phyloP scores from a whole-genome alignment of 1,140 invertebrate genomes.

The Linepithema humile region DNA sequence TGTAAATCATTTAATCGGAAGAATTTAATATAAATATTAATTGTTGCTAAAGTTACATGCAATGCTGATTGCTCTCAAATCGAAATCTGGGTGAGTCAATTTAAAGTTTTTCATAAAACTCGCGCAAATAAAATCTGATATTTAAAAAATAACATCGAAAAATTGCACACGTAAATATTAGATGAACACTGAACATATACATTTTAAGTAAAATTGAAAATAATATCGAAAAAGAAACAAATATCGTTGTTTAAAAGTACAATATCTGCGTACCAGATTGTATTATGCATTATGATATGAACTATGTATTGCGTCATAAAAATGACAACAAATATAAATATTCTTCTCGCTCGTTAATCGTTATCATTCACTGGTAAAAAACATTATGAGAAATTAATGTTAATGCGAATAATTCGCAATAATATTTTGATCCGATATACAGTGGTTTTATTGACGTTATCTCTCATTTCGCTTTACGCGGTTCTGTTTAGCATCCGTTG shows the following conservation, averaged over 20 bases:
- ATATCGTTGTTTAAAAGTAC: background rate
- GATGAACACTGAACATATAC: background rate
- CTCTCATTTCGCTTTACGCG: background rate
- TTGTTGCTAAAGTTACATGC: background rate
- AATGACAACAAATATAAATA: slow-evolving; percentile 10
- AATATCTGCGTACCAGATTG: background rate
- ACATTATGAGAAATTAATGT: background rate
- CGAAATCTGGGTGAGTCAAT: background rate
- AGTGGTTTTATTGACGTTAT: slow-evolving; percentile 2
- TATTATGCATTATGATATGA: background rate
- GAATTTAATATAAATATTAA: slow-evolving; percentile 17
- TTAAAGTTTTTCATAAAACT: slow-evolving; percentile 14
- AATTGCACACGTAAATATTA: slow-evolving; percentile 1
- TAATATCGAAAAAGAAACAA: background rate
- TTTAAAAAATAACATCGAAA: background rate
- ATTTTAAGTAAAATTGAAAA: slow-evolving; percentile 18
- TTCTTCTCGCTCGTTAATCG: background rate
- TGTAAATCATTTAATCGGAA: background rate
- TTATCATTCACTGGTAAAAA: background rate
- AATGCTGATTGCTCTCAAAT: slow-evolving; percentile 15
- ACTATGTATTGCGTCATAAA: background rate
- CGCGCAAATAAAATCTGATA: background rate
- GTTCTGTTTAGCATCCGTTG: background rate
- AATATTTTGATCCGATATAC: slow-evolving; percentile 4
- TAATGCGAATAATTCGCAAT: slow-evolving; percentile 25